Conservation (phyloP, 2,797 vertebrate species). For the Sciurus carolinensis region DNA sequence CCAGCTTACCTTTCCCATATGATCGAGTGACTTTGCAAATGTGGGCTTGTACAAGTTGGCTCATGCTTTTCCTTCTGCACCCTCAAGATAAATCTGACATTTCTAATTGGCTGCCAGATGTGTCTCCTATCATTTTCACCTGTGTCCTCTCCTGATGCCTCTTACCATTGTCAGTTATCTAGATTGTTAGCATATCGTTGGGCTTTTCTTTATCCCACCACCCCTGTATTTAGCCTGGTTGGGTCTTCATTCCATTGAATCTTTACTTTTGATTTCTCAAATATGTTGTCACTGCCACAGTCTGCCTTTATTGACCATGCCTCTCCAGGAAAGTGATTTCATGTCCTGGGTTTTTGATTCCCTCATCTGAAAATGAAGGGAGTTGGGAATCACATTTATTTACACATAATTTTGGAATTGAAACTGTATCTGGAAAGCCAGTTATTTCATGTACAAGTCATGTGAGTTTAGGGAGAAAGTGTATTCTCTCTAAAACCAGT, state of each 20-base stretch:
- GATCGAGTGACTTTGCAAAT: neutral
- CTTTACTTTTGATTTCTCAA: neutral
- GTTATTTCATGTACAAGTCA: neutral
- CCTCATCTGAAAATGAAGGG: neutral
- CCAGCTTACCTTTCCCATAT: neutral
- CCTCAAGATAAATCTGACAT: neutral
- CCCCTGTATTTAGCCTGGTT: neutral
- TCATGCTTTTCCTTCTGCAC: neutral
- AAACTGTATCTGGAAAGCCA: neutral
- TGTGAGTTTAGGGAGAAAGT: neutral
- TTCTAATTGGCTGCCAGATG: neutral
- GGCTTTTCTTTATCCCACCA: neutral
- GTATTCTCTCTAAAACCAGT: neutral
- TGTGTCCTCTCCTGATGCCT: neutral
- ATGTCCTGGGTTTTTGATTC: neutral
- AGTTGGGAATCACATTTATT: neutral
- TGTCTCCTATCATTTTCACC: rapidly evolving
- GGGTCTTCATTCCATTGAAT: neutral
- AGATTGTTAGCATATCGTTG: neutral
- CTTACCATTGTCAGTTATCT: neutral
- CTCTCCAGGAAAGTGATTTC: neutral
- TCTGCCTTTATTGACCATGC: neutral
- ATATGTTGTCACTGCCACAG: neutral
- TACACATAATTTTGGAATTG: neutral
- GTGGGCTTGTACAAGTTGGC: too few species aligned